A percentile compares a stretch with the other conserved stretches of the same genome.
Evolutionary conservation across 2,888 invertebrate genomes (phyloP).

Genomic region (Ramazzottius varieornatus): DNA sequence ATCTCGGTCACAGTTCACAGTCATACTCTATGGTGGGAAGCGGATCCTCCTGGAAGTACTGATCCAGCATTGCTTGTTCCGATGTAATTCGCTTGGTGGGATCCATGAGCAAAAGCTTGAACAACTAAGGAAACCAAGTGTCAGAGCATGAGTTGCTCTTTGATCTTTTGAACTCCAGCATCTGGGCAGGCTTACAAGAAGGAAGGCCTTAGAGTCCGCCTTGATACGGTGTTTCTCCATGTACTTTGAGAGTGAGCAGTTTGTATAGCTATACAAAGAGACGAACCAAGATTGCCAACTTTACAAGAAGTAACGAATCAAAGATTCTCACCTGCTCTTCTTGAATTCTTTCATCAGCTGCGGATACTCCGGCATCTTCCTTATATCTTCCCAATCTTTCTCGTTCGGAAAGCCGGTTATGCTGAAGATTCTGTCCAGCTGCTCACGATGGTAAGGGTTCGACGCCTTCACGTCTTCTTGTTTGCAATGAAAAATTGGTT

Average conservation of each 20-base stretch:
- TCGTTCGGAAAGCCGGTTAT: conserved; percentile 33
- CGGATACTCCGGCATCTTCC: conserved; percentile 95
- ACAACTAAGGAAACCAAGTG: conserved; percentile 23
- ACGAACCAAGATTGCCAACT: conserved; percentile 9
- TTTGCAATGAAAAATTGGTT: conserved; percentile 30
- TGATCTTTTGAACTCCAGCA: neutral
- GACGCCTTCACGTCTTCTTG: conserved; percentile 30
- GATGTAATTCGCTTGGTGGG: conserved; percentile 89
- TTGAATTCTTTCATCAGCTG: conserved; percentile 86
- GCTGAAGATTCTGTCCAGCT: conserved; percentile 24
- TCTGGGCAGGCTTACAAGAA: conserved; percentile 28
- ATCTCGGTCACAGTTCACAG: too few species aligned
- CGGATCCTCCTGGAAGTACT: conserved; percentile 82
- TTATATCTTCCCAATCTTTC: conserved; percentile 94
- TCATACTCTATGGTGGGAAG: conserved; percentile 59
- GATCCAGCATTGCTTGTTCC: conserved; percentile 88
- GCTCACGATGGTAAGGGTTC: conserved; percentile 29
- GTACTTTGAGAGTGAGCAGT: conserved; percentile 66
- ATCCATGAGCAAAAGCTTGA: conserved; percentile 55
- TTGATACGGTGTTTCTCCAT: conserved; percentile 81
- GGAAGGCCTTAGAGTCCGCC: conserved; percentile 69
- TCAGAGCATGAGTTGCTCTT: neutral
- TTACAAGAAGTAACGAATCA: conserved; percentile 1
- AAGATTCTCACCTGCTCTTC: conserved; percentile 44
- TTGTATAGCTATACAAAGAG: conserved; percentile 48